These are phyloP conservation scores for Thermophis baileyi DNA, from an alignment of 2,113 vertebrate genomes.

Conservation along the genomic window DNA sequence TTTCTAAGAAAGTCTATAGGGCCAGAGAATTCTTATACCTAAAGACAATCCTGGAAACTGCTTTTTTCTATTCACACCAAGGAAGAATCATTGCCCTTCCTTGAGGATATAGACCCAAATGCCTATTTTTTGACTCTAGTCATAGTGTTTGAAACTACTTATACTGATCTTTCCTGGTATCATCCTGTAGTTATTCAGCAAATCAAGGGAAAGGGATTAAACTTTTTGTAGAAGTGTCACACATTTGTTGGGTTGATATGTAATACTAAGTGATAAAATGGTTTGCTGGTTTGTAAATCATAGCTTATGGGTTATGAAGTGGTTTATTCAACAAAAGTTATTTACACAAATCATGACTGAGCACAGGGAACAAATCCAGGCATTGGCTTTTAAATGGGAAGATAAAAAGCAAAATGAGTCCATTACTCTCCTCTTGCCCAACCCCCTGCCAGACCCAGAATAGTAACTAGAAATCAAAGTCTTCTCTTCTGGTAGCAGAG, in stretches of 20 bases:
- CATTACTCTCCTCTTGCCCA: neutral
- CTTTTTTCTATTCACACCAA: neutral
- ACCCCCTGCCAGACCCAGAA: neutral
- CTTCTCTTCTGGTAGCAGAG: neutral
- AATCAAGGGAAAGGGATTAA: constrained; percentile 47
- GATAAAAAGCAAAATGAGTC: neutral
- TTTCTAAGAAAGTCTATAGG: neutral
- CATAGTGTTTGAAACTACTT: constrained; percentile 27
- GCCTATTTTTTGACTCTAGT: constrained; percentile 9
- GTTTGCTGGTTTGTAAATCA: neutral
- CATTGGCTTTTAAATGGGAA: neutral
- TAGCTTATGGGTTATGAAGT: neutral
- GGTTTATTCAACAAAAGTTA: neutral
- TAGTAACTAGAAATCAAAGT: neutral
- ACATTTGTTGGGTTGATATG: neutral
- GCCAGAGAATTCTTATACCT: neutral
- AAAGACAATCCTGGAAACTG: constrained; percentile 9
- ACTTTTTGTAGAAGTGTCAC: constrained; percentile 34
- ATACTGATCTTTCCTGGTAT: constrained; percentile 36
- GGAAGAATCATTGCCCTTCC: constrained; percentile 1
- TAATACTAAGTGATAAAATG: neutral
- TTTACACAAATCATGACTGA: neutral
- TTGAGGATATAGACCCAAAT: constrained; percentile 30
- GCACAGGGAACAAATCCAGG: neutral
- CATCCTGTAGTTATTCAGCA: constrained; percentile 48